Percentiles rank a stretch among this genome's conserved stretches.
phyloP scores from a whole-genome alignment of 2,797 vertebrate species.

The Phalanger gymnotis region DNA sequence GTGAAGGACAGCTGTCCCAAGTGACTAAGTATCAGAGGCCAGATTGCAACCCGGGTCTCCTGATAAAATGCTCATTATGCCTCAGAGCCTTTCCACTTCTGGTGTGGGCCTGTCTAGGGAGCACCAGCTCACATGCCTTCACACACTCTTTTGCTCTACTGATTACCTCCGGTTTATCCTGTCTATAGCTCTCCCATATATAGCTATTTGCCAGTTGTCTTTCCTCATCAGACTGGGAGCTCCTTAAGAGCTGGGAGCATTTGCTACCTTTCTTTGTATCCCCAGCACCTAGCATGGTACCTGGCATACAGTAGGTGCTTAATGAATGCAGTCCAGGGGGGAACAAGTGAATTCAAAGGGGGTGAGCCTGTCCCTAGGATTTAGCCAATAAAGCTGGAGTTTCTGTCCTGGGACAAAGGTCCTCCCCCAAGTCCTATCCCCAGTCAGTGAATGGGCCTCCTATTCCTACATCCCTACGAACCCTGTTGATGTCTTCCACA shows the following conservation, averaged over 20 bases:
- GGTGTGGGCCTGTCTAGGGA: accelerated
- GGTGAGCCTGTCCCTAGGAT: not conserved
- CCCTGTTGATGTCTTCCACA: slow-evolving; percentile 96
- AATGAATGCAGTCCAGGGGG: not conserved
- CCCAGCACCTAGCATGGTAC: not conserved
- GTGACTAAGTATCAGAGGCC: not conserved
- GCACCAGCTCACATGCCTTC: not conserved
- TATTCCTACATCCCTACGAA: slow-evolving; percentile 55
- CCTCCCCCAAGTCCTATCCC: accelerated
- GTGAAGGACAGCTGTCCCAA: not conserved
- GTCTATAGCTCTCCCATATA: not conserved
- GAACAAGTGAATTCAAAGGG: not conserved
- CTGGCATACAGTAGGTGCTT: not conserved
- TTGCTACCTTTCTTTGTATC: not conserved
- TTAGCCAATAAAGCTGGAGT: not conserved
- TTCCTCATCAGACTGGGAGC: not conserved
- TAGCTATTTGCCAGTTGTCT: not conserved
- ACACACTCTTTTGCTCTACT: not conserved
- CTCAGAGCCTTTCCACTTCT: not conserved
- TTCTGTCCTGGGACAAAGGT: not conserved
- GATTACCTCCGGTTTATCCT: not conserved
- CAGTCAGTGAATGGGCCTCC: accelerated
- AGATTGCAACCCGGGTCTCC: accelerated
- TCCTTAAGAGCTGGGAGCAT: not conserved
- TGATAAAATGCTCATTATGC: accelerated